Percentiles rank a stretch among this genome's conserved stretches.
Conservation (phyloP, 2,888 invertebrate genomes). For the Iphiclides podalirius region DNA sequence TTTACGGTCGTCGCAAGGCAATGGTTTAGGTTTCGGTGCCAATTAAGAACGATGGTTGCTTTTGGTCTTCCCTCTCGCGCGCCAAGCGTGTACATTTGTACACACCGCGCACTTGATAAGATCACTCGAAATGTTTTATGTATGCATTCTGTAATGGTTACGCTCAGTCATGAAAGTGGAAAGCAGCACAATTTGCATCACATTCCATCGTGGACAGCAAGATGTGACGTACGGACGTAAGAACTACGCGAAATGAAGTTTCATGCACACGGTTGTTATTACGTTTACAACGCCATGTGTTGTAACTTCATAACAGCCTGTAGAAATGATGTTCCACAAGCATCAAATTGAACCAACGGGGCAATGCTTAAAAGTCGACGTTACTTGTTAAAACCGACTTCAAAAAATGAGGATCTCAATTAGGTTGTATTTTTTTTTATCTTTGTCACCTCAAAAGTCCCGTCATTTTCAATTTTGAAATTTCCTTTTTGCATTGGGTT, state of each 20-base stretch:
- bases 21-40: constrained; percentile 1
- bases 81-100: too few relatives aligned
- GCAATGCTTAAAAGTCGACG: too few relatives aligned
- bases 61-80: constrained; percentile 8
- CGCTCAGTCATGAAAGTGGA: constrained; percentile 14
- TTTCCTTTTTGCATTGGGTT: too few relatives aligned
- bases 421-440: too few relatives aligned
- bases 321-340: too few relatives aligned
- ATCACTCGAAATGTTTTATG: background rate
- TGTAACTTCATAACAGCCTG: too few relatives aligned
- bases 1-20: background rate
- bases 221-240: constrained; percentile 14
- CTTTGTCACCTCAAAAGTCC: too few relatives aligned
- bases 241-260: constrained; percentile 11
- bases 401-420: too few relatives aligned
- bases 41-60: background rate
- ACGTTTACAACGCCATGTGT: background rate
- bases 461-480: too few relatives aligned
- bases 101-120: background rate
- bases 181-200: constrained; percentile 20
- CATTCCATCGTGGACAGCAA: constrained; percentile 5
- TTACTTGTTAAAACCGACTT: too few relatives aligned
- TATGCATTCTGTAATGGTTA: constrained; percentile 1
- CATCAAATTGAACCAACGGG: too few relatives aligned
- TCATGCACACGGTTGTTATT: background rate